These are phyloP conservation scores for Moxostoma hubbsi DNA, from an alignment of 2,797 vertebrate genomes.

Conservation along the genomic window DNA sequence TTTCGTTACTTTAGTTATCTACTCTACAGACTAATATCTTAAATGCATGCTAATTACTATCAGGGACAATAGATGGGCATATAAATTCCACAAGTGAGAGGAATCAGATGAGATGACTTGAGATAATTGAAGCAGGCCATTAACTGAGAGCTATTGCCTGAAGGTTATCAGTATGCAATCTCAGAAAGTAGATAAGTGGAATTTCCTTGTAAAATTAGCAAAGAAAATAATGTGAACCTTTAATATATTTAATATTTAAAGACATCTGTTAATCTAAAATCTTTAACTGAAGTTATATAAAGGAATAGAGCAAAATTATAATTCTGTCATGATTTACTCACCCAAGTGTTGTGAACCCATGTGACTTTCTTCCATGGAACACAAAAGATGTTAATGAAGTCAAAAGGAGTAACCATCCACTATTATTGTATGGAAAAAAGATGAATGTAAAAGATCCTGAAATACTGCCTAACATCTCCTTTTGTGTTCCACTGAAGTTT, in stretches of 20 bases:
- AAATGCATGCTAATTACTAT: not conserved
- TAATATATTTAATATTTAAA: not conserved
- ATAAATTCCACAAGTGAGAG: conserved; percentile 8
- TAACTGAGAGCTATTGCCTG: conserved; percentile 1
- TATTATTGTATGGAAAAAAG: no score
- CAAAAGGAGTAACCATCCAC: no score
- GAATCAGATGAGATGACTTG: conserved; percentile 21
- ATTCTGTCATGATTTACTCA: no score
- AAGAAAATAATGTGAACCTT: not conserved
- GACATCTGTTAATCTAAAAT: not conserved
- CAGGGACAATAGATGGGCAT: conserved; percentile 2
- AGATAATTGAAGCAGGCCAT: conserved; percentile 26
- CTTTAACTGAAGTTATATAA: not conserved
- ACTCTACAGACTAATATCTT: conserved; percentile 4
- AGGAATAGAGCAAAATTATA: no score
- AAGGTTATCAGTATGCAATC: conserved; percentile 16
- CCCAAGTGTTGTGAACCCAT: no score
- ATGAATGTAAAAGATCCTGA: no score
- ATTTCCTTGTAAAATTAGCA: not conserved
- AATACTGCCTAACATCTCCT: no score
- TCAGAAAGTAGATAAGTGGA: not conserved
- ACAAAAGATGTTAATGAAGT: no score
- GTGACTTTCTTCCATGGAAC: no score
- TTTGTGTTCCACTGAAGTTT: no score
- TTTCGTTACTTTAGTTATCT: conserved; percentile 2